Conservation (phyloP, 92 coral and sea anemone genomes). For the Phenganax subtilis region DNA sequence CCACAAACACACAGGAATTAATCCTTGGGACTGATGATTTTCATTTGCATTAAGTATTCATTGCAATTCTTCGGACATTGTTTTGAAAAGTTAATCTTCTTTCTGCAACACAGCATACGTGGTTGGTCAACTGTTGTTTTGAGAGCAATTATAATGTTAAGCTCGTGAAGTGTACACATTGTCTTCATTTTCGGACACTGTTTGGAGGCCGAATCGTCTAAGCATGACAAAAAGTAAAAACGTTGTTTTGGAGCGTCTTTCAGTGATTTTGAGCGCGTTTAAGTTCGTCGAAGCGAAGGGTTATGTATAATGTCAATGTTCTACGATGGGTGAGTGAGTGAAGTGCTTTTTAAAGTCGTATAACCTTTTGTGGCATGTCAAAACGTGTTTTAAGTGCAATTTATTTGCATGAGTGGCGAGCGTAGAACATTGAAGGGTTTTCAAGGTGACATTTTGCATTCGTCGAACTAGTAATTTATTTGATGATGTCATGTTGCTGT, state of each 20-base stretch:
- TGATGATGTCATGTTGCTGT: neutral
- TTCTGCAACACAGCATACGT: constrained; percentile 9
- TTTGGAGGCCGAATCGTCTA: neutral
- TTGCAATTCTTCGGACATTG: constrained; percentile 17
- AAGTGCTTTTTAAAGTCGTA: neutral
- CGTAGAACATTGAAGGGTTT: neutral
- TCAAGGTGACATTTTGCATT: neutral
- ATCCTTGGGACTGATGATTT: neutral
- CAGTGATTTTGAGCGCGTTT: neutral
- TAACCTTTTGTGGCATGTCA: neutral
- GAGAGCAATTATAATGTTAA: constrained; percentile 5
- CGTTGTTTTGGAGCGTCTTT: neutral
- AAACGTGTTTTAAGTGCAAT: neutral
- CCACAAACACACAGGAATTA: constrained; percentile 16
- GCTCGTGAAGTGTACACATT: neutral
- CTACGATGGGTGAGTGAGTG: neutral
- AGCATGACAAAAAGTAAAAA: neutral
- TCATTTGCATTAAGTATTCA: neutral
- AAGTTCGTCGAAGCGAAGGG: neutral
- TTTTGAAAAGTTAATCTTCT: constrained; percentile 22
- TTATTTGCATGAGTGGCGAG: neutral
- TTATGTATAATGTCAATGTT: constrained; percentile 5
- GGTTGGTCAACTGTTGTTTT: constrained; percentile 4
- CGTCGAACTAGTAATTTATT: neutral
- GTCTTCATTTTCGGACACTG: neutral